Percentiles rank a stretch among this genome's conserved stretches.
phyloP scores from a whole-genome alignment of 2,888 invertebrate genomes.

The Melanargia galathea region DNA sequence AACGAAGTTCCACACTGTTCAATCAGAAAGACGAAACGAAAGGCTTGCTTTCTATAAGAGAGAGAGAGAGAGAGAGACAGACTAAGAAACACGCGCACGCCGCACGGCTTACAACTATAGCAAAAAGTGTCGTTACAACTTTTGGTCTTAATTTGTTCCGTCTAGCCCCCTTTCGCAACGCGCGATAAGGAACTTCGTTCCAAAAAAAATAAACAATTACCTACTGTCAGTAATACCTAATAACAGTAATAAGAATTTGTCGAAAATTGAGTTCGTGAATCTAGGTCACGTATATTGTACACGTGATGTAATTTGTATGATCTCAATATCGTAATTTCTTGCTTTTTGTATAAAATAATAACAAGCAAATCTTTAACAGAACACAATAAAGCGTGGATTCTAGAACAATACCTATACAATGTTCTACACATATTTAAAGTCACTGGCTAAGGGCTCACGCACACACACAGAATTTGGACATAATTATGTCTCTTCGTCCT shows the following conservation, averaged over 20 bases:
- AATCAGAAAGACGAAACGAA: no score
- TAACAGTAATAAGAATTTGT: background rate
- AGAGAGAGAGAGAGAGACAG: no score
- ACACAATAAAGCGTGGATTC: background rate
- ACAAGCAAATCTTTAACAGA: background rate
- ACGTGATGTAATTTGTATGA: slow-evolving; percentile 1
- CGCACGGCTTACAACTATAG: no score
- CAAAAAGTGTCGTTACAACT: no score
- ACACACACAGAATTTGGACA: background rate
- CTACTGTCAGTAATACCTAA: no score
- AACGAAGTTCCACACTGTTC: no score
- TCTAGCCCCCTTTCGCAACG: no score
- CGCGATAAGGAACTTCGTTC: no score
- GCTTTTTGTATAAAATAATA: background rate
- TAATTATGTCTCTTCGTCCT: no score
- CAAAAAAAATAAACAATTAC: background rate
- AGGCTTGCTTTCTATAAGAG: no score
- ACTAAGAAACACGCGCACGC: no score
- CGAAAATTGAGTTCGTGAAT: background rate
- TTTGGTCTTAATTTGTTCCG: no score
- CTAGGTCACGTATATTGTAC: background rate
- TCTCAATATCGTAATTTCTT: background rate
- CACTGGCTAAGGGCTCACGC: slow-evolving; percentile 8
- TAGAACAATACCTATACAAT: background rate
- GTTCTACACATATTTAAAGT: slow-evolving; percentile 8